Evolutionary conservation across 2,888 invertebrate species (phyloP).

Genomic region (Phasia obesa): DNA sequence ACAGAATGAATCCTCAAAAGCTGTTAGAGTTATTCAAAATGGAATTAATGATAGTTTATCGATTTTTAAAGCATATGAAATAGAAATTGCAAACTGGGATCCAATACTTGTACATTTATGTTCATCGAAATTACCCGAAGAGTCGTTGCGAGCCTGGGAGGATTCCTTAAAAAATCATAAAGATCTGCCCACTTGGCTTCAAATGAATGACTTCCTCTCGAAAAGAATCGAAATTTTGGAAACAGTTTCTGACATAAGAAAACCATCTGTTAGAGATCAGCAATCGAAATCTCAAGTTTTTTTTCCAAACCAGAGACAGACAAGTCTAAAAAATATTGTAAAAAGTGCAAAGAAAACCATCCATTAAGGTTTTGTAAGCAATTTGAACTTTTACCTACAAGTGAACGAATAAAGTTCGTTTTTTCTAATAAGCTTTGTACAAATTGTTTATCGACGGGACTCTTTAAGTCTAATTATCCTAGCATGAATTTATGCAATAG

Average conservation of each 20-base stretch:
- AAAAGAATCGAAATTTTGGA: slow-evolving; percentile 38
- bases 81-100: not conserved
- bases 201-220: slow-evolving; percentile 1
- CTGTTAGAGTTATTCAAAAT: not conserved
- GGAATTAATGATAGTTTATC: not conserved
- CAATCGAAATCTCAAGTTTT: slow-evolving; percentile 10
- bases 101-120: slow-evolving; percentile 9
- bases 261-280: not conserved
- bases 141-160: slow-evolving; percentile 26
- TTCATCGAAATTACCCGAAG: slow-evolving; percentile 22
- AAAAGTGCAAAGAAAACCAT: slow-evolving; percentile 31
- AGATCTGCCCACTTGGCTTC: slow-evolving; percentile 21
- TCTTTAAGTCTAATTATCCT: not conserved
- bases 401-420: slow-evolving; percentile 18
- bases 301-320: not conserved
- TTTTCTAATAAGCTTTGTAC: slow-evolving; percentile 14
- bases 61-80: not conserved
- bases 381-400: slow-evolving; percentile 7
- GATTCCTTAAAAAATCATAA: slow-evolving; percentile 21
- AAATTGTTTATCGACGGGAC: not conserved
- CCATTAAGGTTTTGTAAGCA: slow-evolving; percentile 2
- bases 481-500: not conserved
- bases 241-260: slow-evolving; percentile 15
- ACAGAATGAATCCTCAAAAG: not conserved
- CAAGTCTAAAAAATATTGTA: slow-evolving; percentile 5